These are phyloP conservation scores for Leptinotarsa lineolata DNA, from an alignment of 1,140 invertebrate species.

Conservation along the genomic window DNA sequence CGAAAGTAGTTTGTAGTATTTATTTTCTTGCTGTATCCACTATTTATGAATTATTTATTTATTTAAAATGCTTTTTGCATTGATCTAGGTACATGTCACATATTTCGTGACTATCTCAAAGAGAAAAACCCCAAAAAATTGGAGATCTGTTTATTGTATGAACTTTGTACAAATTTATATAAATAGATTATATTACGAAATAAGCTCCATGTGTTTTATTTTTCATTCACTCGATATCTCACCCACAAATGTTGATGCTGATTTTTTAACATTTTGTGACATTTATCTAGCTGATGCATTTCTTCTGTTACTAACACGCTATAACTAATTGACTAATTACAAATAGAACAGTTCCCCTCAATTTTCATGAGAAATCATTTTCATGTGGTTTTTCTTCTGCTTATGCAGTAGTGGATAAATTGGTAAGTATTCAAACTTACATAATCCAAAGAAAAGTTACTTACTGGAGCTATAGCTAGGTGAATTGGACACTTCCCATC, in stretches of 20 bases:
- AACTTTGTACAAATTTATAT: conserved; percentile 35
- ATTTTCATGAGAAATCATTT: too few species aligned
- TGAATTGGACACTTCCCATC: too few species aligned
- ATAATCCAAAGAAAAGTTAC: too few species aligned
- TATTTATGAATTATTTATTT: conserved; percentile 45
- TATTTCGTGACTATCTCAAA: conserved; percentile 39
- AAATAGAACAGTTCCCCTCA: too few species aligned
- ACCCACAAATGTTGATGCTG: background rate
- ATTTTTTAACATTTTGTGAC: conserved; percentile 47
- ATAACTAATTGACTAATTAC: background rate
- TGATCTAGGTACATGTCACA: conserved; percentile 56
- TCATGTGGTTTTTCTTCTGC: too few species aligned
- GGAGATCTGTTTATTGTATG: conserved; percentile 23
- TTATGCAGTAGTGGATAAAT: too few species aligned
- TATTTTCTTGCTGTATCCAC: conserved; percentile 46
- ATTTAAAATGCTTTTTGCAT: conserved; percentile 46
- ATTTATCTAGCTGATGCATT: conserved; percentile 55
- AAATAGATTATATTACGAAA: conserved; percentile 42
- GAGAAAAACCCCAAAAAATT: conserved; percentile 4
- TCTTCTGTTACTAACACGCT: background rate
- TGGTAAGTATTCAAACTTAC: too few species aligned
- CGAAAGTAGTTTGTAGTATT: conserved; percentile 26
- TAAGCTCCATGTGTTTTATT: conserved; percentile 37
- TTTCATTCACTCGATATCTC: conserved; percentile 19
- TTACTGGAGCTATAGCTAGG: too few species aligned